Percentiles rank a stretch among this genome's conserved stretches.
Evolutionary conservation across 2,797 vertebrate genomes (phyloP).

Genomic region (Melanotaenia maccullochi): DNA sequence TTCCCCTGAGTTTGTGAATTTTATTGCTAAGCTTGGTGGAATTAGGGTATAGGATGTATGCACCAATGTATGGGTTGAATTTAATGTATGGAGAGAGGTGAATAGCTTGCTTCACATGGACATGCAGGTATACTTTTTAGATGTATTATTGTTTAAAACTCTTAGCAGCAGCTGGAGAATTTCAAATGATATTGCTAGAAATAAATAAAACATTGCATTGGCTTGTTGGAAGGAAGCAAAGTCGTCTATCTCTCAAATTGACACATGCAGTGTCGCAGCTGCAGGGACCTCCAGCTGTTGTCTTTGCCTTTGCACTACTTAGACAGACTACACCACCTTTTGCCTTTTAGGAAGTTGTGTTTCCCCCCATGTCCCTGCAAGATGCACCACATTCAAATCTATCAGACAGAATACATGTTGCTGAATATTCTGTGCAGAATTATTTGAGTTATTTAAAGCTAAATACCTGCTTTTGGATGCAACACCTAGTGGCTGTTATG

Average conservation of each 20-base stretch:
- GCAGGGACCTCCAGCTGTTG: constrained; percentile 9
- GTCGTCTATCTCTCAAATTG: background rate
- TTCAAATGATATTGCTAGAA: background rate
- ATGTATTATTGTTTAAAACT: background rate
- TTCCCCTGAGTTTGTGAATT: background rate
- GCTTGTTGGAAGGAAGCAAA: background rate
- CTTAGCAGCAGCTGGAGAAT: background rate
- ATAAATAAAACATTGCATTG: background rate
- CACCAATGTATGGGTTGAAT: background rate
- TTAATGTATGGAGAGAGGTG: background rate
- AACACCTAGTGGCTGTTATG: constrained; percentile 10
- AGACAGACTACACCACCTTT: background rate
- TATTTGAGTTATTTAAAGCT: background rate
- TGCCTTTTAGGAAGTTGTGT: background rate
- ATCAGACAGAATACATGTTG: background rate
- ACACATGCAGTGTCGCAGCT: constrained; percentile 2
- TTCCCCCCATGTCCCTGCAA: background rate
- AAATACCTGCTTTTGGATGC: background rate
- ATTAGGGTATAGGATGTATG: background rate
- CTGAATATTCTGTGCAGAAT: background rate
- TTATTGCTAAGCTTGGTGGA: background rate
- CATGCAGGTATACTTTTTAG: background rate
- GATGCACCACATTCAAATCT: background rate
- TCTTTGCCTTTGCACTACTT: background rate
- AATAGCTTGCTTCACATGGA: background rate